Base-by-base conservation (phyloP, 2,888 invertebrate genomes). In the Deilephila elpenor region DNA sequence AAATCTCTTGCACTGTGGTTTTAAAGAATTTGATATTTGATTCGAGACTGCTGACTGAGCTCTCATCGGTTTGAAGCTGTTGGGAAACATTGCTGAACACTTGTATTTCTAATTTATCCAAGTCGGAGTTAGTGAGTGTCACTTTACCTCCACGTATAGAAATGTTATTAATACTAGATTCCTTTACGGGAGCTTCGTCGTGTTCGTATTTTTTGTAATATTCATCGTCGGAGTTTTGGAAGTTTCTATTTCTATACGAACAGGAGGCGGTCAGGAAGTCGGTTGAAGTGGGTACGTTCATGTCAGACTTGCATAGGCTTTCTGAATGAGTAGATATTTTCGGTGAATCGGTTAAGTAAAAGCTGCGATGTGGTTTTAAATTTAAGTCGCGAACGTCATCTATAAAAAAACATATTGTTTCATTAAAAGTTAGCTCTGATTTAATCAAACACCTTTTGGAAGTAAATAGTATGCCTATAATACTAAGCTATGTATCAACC, bases 11-110 rank as follows among this genome's bases (percentile, higher is more conserved):
- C 0, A 94, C 91, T 0, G 92, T 91, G 0, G 84, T 86, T 82
- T 86, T 93, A 75, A 94, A 92, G 72, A 91, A 85, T 78, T 91
- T 89, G 2, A 93, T 87, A 59, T 91, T 89, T 0, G 90, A 89
- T n/a, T 93, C 93, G 8, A 92, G 82, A 70, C 86, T 87, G 74
- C 79, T 82, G 11, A 80, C 73, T 0, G 89, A 87, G 20, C 78
- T 82, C 34, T 86, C 84, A 3, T 90, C 85, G 0, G 86, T 87
- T 77, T 88, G 86, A 7, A 91, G 78, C 74, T 91, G 89, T 75
- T 88, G 86, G 0, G 92, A 90, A 11, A 90, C 84, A 37, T 88
- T 90, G 53, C 82, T 83, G 59, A 84, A 86, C 70, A 91, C 83
- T 79, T 89, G 88, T 29, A 79, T 78, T 80, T 93, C 92, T 32